These are phyloP conservation scores for Balaeniceps rex DNA, from an alignment of 2,113 vertebrate species.

Conservation along the genomic window DNA sequence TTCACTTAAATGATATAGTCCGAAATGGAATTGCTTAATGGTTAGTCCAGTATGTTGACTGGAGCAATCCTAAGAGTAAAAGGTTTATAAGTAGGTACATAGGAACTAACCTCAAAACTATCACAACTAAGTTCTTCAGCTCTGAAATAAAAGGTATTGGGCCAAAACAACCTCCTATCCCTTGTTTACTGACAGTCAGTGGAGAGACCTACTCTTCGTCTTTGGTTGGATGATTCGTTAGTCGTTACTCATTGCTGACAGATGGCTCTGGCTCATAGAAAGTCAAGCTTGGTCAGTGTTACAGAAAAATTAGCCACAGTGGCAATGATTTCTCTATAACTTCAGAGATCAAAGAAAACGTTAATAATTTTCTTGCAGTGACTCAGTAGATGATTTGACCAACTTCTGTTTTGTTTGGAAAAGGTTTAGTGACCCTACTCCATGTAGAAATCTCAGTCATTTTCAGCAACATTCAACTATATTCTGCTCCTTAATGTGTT, in stretches of 20 bases:
- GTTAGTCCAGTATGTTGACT: neutral
- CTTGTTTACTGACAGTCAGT: neutral
- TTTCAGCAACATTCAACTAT: neutral
- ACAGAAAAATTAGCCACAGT: neutral
- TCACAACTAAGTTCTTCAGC: neutral
- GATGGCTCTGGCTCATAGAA: neutral
- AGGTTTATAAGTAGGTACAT: neutral
- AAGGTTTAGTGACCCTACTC: neutral
- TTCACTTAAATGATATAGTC: neutral
- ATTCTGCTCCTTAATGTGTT: neutral
- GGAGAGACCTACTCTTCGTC: neutral
- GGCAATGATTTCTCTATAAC: neutral
- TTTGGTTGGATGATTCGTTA: neutral
- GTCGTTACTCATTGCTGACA: neutral
- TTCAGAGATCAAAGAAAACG: neutral
- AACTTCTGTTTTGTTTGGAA: neutral
- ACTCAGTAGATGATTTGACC: neutral
- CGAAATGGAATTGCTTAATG: neutral
- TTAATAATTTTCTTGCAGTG: neutral
- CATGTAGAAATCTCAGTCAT: neutral
- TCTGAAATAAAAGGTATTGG: neutral
- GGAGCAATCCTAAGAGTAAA: neutral
- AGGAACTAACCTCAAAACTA: neutral
- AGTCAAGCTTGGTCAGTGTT: neutral
- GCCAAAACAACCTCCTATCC: neutral